Evolutionary conservation across 2,888 invertebrate genomes (phyloP).

Genomic region (Lamproptera curius): DNA sequence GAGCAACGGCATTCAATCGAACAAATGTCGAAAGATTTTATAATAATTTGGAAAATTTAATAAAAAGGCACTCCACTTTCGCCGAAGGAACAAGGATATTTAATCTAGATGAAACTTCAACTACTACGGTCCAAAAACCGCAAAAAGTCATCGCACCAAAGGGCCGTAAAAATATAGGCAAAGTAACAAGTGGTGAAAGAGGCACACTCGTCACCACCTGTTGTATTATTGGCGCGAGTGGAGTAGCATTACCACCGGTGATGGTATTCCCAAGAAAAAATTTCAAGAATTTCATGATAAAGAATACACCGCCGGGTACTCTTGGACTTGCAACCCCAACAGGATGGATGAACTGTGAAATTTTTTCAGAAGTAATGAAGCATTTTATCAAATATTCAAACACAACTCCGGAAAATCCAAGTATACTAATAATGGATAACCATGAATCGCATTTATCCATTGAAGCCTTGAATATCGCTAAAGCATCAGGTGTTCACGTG

Average conservation of each 20-base stretch:
- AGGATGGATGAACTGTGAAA: too few relatives aligned
- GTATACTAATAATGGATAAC: background rate
- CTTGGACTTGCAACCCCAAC: constrained; percentile 36
- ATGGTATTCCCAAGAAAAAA: background rate
- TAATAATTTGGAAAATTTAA: constrained; percentile 20
- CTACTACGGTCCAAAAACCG: constrained; percentile 6
- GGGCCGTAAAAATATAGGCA: constrained; percentile 22
- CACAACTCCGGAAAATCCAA: constrained; percentile 29
- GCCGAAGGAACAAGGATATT: constrained; percentile 7
- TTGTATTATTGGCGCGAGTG: constrained; percentile 33
- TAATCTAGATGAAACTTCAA: constrained; percentile 15
- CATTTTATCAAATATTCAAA: too few relatives aligned
- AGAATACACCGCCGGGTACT: constrained; percentile 39
- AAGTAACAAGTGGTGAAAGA: constrained; percentile 28
- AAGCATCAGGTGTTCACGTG: too few relatives aligned
- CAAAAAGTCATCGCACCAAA: constrained; percentile 34
- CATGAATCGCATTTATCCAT: too few relatives aligned
- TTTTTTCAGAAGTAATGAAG: too few relatives aligned
- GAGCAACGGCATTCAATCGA: constrained; percentile 9
- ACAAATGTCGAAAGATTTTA: constrained; percentile 13
- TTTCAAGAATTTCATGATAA: constrained; percentile 28
- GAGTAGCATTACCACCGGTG: too few relatives aligned
- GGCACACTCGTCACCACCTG: constrained; percentile 36
- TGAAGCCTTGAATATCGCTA: background rate
- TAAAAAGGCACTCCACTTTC: constrained; percentile 16